phyloP scores from a whole-genome alignment of 2,797 vertebrate species.

The Pygocentrus nattereri region DNA sequence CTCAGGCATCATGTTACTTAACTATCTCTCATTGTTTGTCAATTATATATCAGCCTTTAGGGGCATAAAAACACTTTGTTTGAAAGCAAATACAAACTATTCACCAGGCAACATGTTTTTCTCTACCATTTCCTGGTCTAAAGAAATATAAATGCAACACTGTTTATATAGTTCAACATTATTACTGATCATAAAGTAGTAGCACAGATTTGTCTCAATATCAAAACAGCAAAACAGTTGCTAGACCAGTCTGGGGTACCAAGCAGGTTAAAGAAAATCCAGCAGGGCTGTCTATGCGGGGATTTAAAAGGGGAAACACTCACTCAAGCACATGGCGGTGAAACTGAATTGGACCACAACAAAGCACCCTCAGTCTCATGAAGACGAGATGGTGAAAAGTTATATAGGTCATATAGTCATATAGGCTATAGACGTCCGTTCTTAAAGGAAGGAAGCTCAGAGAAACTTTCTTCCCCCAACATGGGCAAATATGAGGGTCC shows the following conservation, averaged over 20 bases:
- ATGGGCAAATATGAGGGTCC: not conserved
- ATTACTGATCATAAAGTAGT: not conserved
- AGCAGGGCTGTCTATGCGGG: not conserved
- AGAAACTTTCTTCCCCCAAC: not conserved
- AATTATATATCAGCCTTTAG: not conserved
- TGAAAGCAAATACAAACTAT: not conserved
- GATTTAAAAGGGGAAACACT: no score
- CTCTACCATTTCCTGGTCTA: not conserved
- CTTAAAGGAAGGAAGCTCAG: not conserved
- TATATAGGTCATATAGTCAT: not conserved
- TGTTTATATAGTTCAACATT: not conserved
- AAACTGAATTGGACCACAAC: constrained; percentile 9
- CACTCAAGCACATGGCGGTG: not conserved
- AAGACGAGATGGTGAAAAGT: not conserved
- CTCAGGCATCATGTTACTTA: not conserved
- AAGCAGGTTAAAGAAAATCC: constrained; percentile 1
- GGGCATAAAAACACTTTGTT: not conserved
- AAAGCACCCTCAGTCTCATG: not conserved
- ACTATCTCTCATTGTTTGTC: not conserved
- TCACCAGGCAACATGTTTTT: no score
- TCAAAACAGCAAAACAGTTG: not conserved
- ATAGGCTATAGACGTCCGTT: not conserved
- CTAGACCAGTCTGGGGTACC: not conserved
- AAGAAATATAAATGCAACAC: not conserved
- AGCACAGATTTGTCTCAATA: not conserved